Base-by-base conservation (phyloP, 2,113 vertebrate species). In the Phainopepla nitens region DNA sequence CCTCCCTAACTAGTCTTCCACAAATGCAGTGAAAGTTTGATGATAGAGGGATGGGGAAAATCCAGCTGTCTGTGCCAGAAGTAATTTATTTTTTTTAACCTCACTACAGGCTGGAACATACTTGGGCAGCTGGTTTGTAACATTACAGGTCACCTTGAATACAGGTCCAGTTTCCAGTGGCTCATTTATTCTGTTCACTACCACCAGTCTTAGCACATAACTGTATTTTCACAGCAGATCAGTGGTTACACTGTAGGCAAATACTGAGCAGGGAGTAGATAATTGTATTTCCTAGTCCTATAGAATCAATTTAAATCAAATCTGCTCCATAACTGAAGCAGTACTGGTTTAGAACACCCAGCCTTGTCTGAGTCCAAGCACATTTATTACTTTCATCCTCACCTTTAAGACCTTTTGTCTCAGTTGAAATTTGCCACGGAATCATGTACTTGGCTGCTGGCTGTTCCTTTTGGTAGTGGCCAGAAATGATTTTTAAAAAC, bases 1-100 rank as follows among this genome's bases (percentile, higher is more conserved):
- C 35, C 13, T 82, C 58, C 10, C 58, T 70, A 66, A 58, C 13
- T 21, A 51, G 91, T 96, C 93, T 95, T 96, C 95, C 95, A 94
- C 47, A 64, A 83, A 44, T 29, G 35, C 57, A 58, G 27, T 6
- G 7, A 92, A 27, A 86, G 39, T 22, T 39, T 50, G 16, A 60
- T 60, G 47, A 28, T 49, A 41, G 18, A 5, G 8, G 9, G 4
- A 5, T 5, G 17, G 13, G 25, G 2, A 15, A 68, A 86, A 65
- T 64, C 31, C 71, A 72, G 11, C 71, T 72, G 8, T 60, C 57
- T 64, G 14, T 68, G 33, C 66, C 41, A 81, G 28, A 35, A 89
- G 12, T 28, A 27, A 45, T 56, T 71, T 49, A 7, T 2, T 25
- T 66, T 45, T 82, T 92, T 79, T 35, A 82, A 39, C 54, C 15